Evolutionary conservation across 2,797 vertebrate species (phyloP).

Genomic region (Crenichthys baileyi): DNA sequence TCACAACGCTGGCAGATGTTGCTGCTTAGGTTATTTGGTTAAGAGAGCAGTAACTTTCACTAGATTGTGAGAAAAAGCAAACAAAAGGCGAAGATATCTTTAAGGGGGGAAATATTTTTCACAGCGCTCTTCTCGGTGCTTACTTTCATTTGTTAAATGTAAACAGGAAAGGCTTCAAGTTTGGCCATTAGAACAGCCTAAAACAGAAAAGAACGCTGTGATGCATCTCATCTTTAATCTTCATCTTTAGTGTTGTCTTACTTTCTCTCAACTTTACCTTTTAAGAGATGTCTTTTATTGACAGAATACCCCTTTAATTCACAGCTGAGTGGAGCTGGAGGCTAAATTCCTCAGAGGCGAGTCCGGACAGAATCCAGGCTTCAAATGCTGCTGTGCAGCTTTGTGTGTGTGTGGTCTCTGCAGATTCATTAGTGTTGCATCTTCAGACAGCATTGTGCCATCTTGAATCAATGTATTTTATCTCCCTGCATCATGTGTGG

Average conservation of each 20-base stretch:
- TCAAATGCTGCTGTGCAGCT: slow-evolving; percentile 31
- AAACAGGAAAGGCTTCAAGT: background rate
- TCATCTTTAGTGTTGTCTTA: background rate
- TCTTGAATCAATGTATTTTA: slow-evolving; percentile 5
- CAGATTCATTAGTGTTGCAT: slow-evolving; percentile 7
- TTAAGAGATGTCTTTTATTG: slow-evolving; percentile 19
- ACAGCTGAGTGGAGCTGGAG: slow-evolving; percentile 14
- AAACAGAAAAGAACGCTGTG: background rate
- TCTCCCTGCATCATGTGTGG: slow-evolving; percentile 2
- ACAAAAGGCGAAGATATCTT: no score
- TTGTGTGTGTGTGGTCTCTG: slow-evolving; percentile 45
- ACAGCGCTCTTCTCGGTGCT: no score
- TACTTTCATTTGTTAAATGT: background rate
- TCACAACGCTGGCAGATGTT: no score
- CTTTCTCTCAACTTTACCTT: background rate
- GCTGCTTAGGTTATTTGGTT: no score
- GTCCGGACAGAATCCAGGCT: slow-evolving; percentile 50
- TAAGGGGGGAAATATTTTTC: no score
- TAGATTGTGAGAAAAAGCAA: no score
- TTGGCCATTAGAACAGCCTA: background rate
- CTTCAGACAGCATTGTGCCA: background rate
- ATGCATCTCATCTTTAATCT: background rate
- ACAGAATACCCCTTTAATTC: slow-evolving; percentile 50
- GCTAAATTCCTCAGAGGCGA: slow-evolving; percentile 61
- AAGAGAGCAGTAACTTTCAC: no score